Percentiles rank a stretch among this genome's conserved stretches.
Evolutionary conservation across 1,140 invertebrate species (phyloP).

Genomic region (Potamilus streckersoni): DNA sequence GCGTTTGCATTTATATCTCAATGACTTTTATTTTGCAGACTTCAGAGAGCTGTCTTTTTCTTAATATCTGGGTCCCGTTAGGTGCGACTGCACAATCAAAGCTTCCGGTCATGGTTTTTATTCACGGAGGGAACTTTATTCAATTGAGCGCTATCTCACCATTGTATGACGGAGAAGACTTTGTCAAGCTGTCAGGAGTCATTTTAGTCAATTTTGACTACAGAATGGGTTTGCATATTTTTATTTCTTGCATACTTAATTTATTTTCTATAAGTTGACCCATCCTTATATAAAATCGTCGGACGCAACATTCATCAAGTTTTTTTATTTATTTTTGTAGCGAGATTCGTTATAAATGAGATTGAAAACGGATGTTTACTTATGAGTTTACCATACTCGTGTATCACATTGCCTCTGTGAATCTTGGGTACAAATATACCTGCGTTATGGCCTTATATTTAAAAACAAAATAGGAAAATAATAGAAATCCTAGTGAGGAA

Average conservation of each 20-base stretch:
- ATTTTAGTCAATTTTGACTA: slow-evolving; percentile 72
- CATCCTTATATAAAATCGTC: too few species aligned
- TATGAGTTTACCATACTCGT: too few species aligned
- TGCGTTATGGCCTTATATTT: too few species aligned
- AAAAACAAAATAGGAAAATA: too few species aligned
- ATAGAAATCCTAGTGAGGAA: too few species aligned
- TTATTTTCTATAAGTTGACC: not conserved
- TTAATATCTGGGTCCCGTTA: slow-evolving; percentile 53
- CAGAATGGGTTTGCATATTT: slow-evolving; percentile 66
- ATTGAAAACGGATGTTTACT: too few species aligned
- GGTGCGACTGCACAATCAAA: not conserved
- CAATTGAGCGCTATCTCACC: slow-evolving; percentile 38
- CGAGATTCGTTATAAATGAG: too few species aligned
- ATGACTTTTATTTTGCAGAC: slow-evolving; percentile 47
- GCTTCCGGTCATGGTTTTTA: slow-evolving; percentile 49
- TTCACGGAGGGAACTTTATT: slow-evolving; percentile 58
- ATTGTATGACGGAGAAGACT: slow-evolving; percentile 55
- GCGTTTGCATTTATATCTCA: too few species aligned
- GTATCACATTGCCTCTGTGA: too few species aligned
- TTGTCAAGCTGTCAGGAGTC: slow-evolving; percentile 63
- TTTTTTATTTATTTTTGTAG: too few species aligned
- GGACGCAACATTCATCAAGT: too few species aligned
- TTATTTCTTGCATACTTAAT: slow-evolving; percentile 17
- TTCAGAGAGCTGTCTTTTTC: slow-evolving; percentile 58
- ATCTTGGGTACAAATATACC: too few species aligned